Evolutionary conservation across 1,140 invertebrate species (phyloP), one percentile per base, ranked within the genome.

Genomic region (Lepidurus packardi): DNA sequence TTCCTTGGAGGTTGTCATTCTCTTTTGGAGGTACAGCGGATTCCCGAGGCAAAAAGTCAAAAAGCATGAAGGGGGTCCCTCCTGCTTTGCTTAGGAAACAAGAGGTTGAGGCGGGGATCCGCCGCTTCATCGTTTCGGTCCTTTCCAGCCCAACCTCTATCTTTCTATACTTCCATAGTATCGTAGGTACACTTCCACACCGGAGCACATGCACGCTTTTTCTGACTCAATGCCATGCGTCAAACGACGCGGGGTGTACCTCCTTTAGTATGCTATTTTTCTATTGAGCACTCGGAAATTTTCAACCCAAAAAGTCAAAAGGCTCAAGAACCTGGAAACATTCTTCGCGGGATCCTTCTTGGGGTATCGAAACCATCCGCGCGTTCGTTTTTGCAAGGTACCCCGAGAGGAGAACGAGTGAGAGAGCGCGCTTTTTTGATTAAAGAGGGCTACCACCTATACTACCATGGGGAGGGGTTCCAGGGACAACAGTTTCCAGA

Each of bases 21-120:
- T 65, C 53, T 65, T 65, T 65, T 65, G 53, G 53, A 65, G 53
- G 53, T 65, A 65, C 6, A 65, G 53, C 53, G 21, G 53, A 65
- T 65, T 65, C 53, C 53, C n/a, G 53, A 65, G 53, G 53, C 53
- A 65, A 65, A 65, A 65, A 65, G 53, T 65, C 53, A 65, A 65
- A 65, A 65, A 65, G 53, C 53, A 65, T 65, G 53, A n/a, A 65
- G 53, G 53, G 53, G 53, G 53, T 65, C 53, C 53, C 53, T 65
- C 53, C 53, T 65, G 53, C 53, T 65, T 65, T 65, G 53, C 53
- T 65, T 65, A 65, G 53, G 53, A 65, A 65, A 65, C 53, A 65
- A 65, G 53, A 65, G 13, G 53, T 65, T 21, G 53, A 21, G 53
- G 16, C 53, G 53, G 53, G 53, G 53, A 65, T 65, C 53, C 53